Conservation (phyloP, 2,113 vertebrate genomes). For the Tiliqua scincoides region DNA sequence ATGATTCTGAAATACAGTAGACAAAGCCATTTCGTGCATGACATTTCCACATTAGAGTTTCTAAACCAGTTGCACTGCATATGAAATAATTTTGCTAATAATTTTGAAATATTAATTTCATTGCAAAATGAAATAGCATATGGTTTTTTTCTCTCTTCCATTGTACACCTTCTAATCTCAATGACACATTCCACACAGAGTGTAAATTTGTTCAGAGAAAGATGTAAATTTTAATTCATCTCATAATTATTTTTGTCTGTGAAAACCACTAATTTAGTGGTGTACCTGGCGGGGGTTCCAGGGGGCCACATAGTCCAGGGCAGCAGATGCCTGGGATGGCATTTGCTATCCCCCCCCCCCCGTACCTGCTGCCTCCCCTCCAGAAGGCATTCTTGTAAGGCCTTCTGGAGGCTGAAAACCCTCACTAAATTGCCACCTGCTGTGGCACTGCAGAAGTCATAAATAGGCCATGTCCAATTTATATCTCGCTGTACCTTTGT, state of each 20-base stretch:
- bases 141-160: neutral
- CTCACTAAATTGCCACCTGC: too few species aligned
- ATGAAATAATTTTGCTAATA: too few species aligned
- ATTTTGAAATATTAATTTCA: too few species aligned
- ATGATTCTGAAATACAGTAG: neutral
- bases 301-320: too few species aligned
- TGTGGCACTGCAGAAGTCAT: neutral
- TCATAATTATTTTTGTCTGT: neutral
- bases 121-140: neutral
- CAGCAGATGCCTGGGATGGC: too few species aligned
- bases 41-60: neutral
- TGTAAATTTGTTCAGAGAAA: neutral
- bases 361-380: too few species aligned
- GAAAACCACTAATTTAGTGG: neutral
- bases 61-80: neutral
- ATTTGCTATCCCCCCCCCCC: too few species aligned
- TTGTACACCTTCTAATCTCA: neutral
- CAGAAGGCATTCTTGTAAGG: too few species aligned
- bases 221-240: neutral
- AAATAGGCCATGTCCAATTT: neutral
- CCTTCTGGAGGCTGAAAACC: too few species aligned
- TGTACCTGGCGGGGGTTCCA: too few species aligned
- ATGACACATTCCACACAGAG: too few species aligned
- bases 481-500: neutral
- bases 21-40: neutral